Base-by-base conservation (phyloP, 2,113 vertebrate genomes). In the Microtus richardsoni region DNA sequence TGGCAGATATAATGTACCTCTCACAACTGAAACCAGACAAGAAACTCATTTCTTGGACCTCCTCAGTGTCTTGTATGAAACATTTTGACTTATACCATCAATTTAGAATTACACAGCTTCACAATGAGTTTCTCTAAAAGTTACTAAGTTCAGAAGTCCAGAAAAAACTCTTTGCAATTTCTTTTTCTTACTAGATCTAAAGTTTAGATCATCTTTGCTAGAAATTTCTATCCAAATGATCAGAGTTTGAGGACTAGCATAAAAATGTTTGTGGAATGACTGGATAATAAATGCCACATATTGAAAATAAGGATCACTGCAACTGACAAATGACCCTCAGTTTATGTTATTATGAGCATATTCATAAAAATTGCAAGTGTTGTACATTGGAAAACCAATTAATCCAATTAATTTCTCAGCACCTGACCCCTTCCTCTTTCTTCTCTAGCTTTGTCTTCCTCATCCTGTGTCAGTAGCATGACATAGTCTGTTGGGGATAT, bases 11-110 rank as follows among this genome's bases (percentile, higher is more conserved):
- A 97, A 96, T 96, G 85, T 95, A 97, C 89, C 93, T 96, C 88
- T 97, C 19, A 28, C 97, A 97, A 98, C 97, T 97, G 98, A 98
- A 98, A 96, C 73, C 91, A 95, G 96, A 88, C 87, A 95, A 96
- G 84, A 91, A 92, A 96, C 97, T 88, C 33, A 97, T 97, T 97
- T 97, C 97, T 97, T 64, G 79, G n/a, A 89, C 71, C 54, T 95
- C 47, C 77, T 94, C 74, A 80, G 62, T 95, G 92, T 33, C 80
- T 24, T 95, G 80, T 44, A 5, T 89, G 97, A 97, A 98, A 94
- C 52, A 80, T 39, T 98, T 98, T 95, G 88, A 88, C 68, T 16
- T 77, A 71, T 41, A 64, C 86, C 97, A 96, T 98, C 97, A 97
- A 83, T 97, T 95, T 96, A 93, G 93, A 97, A 82, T 96, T 95